phyloP scores from a whole-genome alignment of 2,888 invertebrate genomes.

The Oligia fasciuncula region DNA sequence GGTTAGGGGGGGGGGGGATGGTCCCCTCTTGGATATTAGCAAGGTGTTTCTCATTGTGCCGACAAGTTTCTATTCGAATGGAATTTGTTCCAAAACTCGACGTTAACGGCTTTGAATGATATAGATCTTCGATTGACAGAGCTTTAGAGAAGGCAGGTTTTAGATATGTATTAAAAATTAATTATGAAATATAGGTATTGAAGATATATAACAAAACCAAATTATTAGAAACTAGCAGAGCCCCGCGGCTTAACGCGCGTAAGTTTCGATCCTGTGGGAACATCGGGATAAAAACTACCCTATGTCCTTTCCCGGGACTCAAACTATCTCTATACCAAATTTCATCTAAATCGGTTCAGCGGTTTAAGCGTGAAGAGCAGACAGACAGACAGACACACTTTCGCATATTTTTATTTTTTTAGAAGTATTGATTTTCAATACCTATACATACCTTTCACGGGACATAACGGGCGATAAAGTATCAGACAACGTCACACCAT shows the following conservation, averaged over 20 bases:
- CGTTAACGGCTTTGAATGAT: slow-evolving; percentile 81
- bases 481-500: not conserved
- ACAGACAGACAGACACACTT: too few relatives aligned
- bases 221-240: not conserved
- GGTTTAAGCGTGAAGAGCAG: too few relatives aligned
- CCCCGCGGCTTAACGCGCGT: too few relatives aligned
- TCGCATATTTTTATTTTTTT: too few relatives aligned
- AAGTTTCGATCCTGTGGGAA: too few relatives aligned
- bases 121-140: slow-evolving; percentile 71
- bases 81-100: slow-evolving; percentile 82
- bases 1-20: slow-evolving; percentile 37
- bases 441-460: not conserved
- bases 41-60: slow-evolving; percentile 78
- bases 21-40: slow-evolving; percentile 70
- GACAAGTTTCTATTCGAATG: slow-evolving; percentile 78
- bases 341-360: too few relatives aligned
- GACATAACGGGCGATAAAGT: not conserved
- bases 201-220: not conserved
- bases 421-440: not conserved
- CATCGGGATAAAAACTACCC: too few relatives aligned
- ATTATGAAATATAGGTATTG: not conserved
- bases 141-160: slow-evolving; percentile 33
- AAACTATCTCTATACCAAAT: too few relatives aligned
- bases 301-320: too few relatives aligned
- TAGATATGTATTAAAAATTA: not conserved